phyloP scores from a whole-genome alignment of 2,888 invertebrate species.

The Crossocerus cetratus region DNA sequence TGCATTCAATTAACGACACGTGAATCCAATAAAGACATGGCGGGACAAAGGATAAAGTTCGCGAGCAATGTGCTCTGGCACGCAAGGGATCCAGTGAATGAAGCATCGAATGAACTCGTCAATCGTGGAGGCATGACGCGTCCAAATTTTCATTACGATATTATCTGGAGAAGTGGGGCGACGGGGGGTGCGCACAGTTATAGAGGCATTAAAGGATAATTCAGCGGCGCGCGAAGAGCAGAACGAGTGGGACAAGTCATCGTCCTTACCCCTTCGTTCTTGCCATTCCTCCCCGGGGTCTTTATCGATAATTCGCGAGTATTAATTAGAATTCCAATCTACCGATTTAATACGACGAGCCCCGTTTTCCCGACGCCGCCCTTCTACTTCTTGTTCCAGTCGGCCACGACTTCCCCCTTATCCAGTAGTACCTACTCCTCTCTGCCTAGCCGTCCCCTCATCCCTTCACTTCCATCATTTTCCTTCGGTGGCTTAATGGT shows the following conservation, averaged over 20 bases:
- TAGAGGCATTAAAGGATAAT: slow-evolving; percentile 35
- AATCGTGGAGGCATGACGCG: slow-evolving; percentile 42
- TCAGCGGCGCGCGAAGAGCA: slow-evolving; percentile 35
- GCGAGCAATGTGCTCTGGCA: slow-evolving; percentile 29
- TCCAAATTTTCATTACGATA: slow-evolving; percentile 64
- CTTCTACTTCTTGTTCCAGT: slow-evolving; percentile 25
- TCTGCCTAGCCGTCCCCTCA: not conserved
- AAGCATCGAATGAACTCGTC: slow-evolving; percentile 38
- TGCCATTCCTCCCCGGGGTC: slow-evolving; percentile 16
- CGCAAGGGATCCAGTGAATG: slow-evolving; percentile 35
- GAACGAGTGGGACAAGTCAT: slow-evolving; percentile 47
- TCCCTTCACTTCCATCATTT: slow-evolving; percentile 23
- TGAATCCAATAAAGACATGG: too few species aligned
- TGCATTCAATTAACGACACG: too few species aligned
- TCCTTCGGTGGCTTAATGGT: slow-evolving; percentile 52
- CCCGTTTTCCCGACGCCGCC: slow-evolving; percentile 26
- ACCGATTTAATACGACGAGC: slow-evolving; percentile 59
- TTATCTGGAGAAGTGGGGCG: slow-evolving; percentile 27
- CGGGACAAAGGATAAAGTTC: not conserved
- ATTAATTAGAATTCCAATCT: slow-evolving; percentile 72
- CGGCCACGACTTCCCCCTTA: not conserved
- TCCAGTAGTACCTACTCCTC: not conserved
- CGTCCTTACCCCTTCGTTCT: slow-evolving; percentile 22
- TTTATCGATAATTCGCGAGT: slow-evolving; percentile 63
- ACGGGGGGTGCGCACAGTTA: slow-evolving; percentile 9